Conservation (phyloP, 2,888 invertebrate genomes). For the Therioaphis trifolii region DNA sequence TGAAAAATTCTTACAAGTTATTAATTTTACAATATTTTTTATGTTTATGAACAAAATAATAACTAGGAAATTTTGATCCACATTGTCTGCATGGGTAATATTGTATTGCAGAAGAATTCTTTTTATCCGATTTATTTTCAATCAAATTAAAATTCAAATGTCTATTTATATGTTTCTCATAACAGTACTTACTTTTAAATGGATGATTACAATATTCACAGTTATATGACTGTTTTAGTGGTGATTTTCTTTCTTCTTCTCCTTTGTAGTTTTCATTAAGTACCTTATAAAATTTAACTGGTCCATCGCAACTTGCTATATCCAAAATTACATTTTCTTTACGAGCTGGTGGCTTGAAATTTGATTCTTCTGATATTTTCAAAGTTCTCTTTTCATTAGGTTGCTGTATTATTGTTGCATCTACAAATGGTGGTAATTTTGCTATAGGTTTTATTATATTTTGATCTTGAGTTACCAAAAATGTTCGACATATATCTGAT, state of each 20-base stretch:
- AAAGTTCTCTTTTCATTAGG: conserved; percentile 59
- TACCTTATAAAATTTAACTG: conserved; percentile 86
- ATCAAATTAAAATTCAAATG: conserved; percentile 42
- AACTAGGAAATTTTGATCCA: conserved; percentile 91
- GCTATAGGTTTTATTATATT: conserved; percentile 72
- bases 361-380: conserved; percentile 62
- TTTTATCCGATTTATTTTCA: conserved; percentile 31
- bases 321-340: conserved; percentile 78
- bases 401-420: conserved; percentile 66
- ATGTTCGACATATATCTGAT: conserved; percentile 76
- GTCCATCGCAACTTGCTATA: conserved; percentile 92
- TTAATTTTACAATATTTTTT: conserved; percentile 73
- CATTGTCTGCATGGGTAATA: conserved; percentile 95
- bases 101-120: conserved; percentile 77
- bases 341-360: conserved; percentile 62
- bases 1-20: not conserved
- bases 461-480: conserved; percentile 68
- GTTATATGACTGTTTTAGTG: conserved; percentile 71
- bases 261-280: conserved; percentile 82
- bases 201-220: conserved; percentile 83
- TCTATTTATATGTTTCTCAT: conserved; percentile 77
- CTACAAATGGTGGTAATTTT: conserved; percentile 32
- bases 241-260: conserved; percentile 67
- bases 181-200: conserved; percentile 87
- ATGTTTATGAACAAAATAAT: conserved; percentile 94